Base-by-base conservation (phyloP, 2,888 invertebrate genomes). In the Melieria picta region DNA sequence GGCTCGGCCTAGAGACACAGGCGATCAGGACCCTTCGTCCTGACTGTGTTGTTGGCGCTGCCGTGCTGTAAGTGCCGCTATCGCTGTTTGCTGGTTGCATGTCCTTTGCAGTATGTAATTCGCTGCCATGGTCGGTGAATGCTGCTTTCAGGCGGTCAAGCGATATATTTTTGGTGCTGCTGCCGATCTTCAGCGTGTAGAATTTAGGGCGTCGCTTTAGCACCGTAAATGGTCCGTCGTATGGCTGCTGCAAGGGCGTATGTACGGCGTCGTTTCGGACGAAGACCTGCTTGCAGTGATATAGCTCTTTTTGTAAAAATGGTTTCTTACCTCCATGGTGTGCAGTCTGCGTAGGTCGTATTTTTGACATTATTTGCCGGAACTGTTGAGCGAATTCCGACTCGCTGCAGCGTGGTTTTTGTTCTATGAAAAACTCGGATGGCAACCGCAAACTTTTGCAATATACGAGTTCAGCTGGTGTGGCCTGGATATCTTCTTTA, bases 391-490 rank as follows among this genome's bases (percentile, higher is more conserved):
- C 58, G 42, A 74, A 75, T 9, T 71, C 71, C 13, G 62, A n/a
- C 65, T 72, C 66, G 11, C 71, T 69, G 13, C 10, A 7, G 30
- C 47, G n/a, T 9, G n/a, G 68, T 50, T 68, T n/a, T 10, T 42
- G n/a, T n/a, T 52, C 65, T 3, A 60, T 11, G 48, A 71, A 74
- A 55, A 76, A 72, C 55, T 72, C 71, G 13, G 71, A 63, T 7
- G 81, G 82, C 5, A 84, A 58, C 9, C 60, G 67, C n/a, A 67
- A 67, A 2, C 74, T 58, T 58, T 75, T 72, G 0, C 84, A 82
- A 64, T 80, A 83, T 0, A 83, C 76, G 66, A 84, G 66, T 61
- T 83, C 78, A 1, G 83, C 79, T 43, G 82, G 70, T 5, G 79
- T 78, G 7, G 79, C 70, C n/a, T 78, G 63, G 4, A 81, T 58